phyloP scores from a whole-genome alignment of 1,140 invertebrate genomes.

The Rhagoletis zephyria region DNA sequence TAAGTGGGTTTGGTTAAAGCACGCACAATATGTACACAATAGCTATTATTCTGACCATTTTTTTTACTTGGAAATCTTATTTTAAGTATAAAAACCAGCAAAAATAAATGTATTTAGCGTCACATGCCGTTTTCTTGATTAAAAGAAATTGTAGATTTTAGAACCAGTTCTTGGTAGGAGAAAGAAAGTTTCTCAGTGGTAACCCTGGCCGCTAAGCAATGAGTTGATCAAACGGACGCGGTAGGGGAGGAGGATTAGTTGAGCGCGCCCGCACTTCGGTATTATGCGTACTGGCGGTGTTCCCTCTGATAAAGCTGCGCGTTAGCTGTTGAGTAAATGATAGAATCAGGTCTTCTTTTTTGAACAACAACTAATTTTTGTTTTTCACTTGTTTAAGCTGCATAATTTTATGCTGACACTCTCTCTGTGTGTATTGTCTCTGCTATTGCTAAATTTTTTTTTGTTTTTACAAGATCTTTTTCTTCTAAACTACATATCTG shows the following conservation, averaged over 20 bases:
- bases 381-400: neutral
- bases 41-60: too few species aligned
- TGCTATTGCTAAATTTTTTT: neutral
- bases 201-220: too few species aligned
- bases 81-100: too few species aligned
- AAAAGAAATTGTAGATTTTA: too few species aligned
- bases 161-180: too few species aligned
- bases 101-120: too few species aligned
- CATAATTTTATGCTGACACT: neutral
- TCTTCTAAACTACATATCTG: neutral
- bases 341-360: neutral
- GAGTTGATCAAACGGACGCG: neutral
- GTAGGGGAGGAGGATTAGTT: neutral
- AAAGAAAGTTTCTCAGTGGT: too few species aligned
- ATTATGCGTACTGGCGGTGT: neutral
- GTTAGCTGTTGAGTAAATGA: neutral
- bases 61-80: too few species aligned
- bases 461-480: neutral
- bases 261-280: neutral
- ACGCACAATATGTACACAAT: too few species aligned
- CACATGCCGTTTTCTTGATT: too few species aligned
- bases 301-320: slow-evolving; percentile 1
- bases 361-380: neutral
- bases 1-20: too few species aligned
- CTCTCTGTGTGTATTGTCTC: neutral